Evolutionary conservation across 2,888 invertebrate genomes (phyloP).

Genomic region (Himalopsyche kuldschensis): DNA sequence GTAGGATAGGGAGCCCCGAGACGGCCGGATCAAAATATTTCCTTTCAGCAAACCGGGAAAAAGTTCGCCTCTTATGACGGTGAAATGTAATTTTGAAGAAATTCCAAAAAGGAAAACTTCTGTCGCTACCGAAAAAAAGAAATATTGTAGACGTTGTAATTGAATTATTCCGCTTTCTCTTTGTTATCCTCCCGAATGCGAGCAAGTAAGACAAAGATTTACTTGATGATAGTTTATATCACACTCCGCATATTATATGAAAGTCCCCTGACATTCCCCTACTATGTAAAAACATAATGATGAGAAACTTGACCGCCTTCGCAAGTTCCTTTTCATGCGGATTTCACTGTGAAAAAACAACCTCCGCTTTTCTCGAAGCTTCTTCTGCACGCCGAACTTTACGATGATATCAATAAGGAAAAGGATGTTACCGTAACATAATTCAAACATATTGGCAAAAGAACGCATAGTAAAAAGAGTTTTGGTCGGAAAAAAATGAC

Average conservation of each 20-base stretch:
- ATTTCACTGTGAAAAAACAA: background rate
- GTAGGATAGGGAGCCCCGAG: background rate
- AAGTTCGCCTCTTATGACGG: conserved; percentile 24
- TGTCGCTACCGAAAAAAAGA: conserved; percentile 10
- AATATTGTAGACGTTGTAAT: conserved; percentile 29
- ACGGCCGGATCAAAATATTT: background rate
- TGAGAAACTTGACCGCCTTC: background rate
- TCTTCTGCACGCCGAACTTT: conserved; percentile 7
- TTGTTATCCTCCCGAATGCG: background rate
- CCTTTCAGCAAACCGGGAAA: conserved; percentile 10
- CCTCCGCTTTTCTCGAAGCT: background rate
- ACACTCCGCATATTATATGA: background rate
- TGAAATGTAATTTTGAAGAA: conserved; percentile 27
- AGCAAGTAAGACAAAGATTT: conserved; percentile 24
- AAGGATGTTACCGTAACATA: conserved; percentile 6
- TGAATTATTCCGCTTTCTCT: conserved; percentile 31
- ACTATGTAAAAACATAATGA: background rate
- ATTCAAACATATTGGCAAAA: conserved; percentile 24
- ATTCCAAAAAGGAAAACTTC: conserved; percentile 17
- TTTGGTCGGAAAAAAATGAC: background rate
- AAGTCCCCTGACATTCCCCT: background rate
- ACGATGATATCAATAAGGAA: conserved; percentile 25
- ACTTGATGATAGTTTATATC: conserved; percentile 19
- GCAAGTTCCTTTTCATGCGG: background rate
- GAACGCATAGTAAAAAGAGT: conserved; percentile 9